phyloP scores from a whole-genome alignment of 92 coral and sea anemone genomes.

The Zoanthus sociatus region DNA sequence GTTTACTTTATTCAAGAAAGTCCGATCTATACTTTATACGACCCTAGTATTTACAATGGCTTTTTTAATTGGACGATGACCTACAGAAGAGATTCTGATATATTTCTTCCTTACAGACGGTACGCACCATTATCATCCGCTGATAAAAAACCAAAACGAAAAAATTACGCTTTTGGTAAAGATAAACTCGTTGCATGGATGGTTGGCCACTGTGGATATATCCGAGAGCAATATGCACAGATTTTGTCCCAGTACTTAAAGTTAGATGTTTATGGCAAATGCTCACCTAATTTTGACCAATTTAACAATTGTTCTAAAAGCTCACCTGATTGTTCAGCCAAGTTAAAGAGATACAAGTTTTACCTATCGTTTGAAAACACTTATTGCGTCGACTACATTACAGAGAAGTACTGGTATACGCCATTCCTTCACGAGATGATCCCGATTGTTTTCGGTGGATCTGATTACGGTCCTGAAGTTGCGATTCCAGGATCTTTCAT shows the following conservation, averaged over 20 bases:
- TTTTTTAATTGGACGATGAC: no score
- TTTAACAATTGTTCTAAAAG: constrained; percentile 45
- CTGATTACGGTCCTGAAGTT: constrained; percentile 65
- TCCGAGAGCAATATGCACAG: constrained; percentile 69
- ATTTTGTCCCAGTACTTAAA: constrained; percentile 5
- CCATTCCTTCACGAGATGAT: constrained; percentile 69
- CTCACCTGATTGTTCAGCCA: no score
- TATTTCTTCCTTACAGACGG: constrained; percentile 81
- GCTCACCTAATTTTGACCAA: constrained; percentile 78
- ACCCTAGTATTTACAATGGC: constrained; percentile 32
- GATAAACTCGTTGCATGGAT: constrained; percentile 57
- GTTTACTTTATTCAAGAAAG: constrained; percentile 29
- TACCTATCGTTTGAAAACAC: constrained; percentile 70
- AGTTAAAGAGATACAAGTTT: no score
- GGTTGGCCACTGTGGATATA: constrained; percentile 77
- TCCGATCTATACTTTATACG: constrained; percentile 66
- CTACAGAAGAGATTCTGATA: constrained; percentile 17
- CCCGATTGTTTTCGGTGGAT: constrained; percentile 89
- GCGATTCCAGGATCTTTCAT: constrained; percentile 95
- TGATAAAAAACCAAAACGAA: not conserved
- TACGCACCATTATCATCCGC: constrained; percentile 55
- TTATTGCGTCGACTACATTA: constrained; percentile 81
- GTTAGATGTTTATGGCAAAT: constrained; percentile 80
- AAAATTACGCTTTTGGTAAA: no score
- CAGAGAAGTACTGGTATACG: constrained; percentile 6